Base-by-base conservation (phyloP, 2,113 vertebrate species). In the Phylloscopus whistleri region DNA sequence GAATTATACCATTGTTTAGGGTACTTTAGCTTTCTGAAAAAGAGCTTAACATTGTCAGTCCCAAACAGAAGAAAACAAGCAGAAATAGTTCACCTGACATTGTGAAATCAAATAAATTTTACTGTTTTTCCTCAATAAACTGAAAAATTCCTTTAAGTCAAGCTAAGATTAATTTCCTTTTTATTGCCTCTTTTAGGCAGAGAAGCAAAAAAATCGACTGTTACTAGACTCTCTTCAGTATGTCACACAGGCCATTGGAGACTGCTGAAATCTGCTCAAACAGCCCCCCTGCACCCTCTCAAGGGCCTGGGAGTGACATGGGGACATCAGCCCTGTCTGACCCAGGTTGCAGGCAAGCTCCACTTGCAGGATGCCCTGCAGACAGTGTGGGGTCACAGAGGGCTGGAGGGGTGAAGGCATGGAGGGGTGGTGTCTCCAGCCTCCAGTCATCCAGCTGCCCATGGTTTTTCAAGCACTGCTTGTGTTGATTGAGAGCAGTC, bases 401-500 rank as follows among this genome's bases (percentile, higher is more conserved):
- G 58, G 46, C 41, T 64, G 41, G 31, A 62, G 58, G 66, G n/a
- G 27, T 37, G 89, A 48, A 77, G 69, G 39, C 5, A 0, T 67
- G 86, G 74, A 88, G 33, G 24, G 17, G 20, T 33, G 79, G 64
- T 0, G 2, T 89, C 84, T 89, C 73, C 88, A 88, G 67, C 51
- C 51, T 75, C 81, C 81, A 49, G 4, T 62, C 78, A 26, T 27
- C 35, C 74, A 70, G 79, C 83, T 95, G 76, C 76, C 83, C 41
- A 0, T 37, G 92, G 76, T 56, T 96, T 96, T 93, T 97, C 86
- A 78, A 80, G 76, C 92, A 7, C 52, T 64, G 60, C 56, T 96
- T 92, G 33, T 35, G 93, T 92, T 97, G 93, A 95, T 93, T 11
- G 4, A 96, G 85, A 96, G 64, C 93, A 95, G 94, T 68, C 68